Conservation (phyloP, 2,797 vertebrate genomes). For the Coluber constrictor region DNA sequence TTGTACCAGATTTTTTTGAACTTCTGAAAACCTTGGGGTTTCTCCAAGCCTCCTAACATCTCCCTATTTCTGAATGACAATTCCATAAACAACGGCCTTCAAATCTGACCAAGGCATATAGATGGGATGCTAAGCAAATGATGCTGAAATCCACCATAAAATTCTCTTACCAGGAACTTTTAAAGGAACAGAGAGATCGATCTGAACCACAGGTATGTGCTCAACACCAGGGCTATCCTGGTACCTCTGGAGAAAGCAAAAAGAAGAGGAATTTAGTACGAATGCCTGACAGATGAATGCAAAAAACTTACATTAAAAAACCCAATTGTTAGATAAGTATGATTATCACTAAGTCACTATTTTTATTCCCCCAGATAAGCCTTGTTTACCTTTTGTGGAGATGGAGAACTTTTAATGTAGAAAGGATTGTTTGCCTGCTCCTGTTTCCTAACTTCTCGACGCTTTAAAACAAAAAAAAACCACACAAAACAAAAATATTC, state of each 20-base stretch:
- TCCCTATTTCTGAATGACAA: not conserved
- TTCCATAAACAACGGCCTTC: not conserved
- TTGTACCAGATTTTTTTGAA: not conserved
- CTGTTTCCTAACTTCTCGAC: constrained; percentile 93
- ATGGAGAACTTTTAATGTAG: constrained; percentile 97
- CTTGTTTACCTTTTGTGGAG: constrained; percentile 88
- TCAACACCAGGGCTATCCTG: constrained; percentile 91
- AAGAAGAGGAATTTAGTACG: too few species aligned
- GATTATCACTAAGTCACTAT: not conserved
- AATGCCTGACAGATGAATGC: not conserved
- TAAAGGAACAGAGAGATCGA: constrained; percentile 95
- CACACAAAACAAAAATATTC: not conserved
- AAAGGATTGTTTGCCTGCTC: constrained; percentile 98
- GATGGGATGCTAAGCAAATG: too few species aligned
- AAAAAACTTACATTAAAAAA: not conserved
- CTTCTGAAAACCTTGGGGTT: not conserved
- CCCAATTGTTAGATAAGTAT: not conserved
- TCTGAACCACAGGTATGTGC: constrained; percentile 98
- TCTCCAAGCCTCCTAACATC: not conserved
- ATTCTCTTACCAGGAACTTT: constrained; percentile 88
- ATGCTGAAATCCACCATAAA: not conserved
- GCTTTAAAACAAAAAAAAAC: constrained; percentile 66
- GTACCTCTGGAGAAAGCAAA: constrained; percentile 76
- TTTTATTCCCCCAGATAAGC: not conserved
- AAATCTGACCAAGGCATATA: not conserved